phyloP scores from a whole-genome alignment of 2,797 vertebrate genomes.

The Emydoidea blandingii region DNA sequence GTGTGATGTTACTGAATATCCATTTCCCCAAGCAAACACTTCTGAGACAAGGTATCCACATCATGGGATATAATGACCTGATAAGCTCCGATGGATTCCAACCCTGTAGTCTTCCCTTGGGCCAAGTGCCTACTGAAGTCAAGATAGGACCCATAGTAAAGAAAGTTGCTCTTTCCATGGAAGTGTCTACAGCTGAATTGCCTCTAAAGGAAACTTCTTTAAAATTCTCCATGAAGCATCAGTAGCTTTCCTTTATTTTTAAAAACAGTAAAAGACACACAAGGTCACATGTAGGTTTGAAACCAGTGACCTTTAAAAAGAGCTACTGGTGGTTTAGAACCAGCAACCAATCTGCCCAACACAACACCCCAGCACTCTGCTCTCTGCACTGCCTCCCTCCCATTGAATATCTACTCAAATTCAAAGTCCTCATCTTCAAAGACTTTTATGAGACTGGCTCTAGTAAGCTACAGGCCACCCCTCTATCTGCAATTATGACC shows the following conservation, averaged over 20 bases:
- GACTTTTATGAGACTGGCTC: neutral
- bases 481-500: neutral
- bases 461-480: neutral
- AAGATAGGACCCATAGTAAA: too few species aligned
- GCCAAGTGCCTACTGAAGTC: neutral
- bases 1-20: neutral
- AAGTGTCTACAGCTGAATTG: too few species aligned
- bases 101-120: slow-evolving; percentile 26
- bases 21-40: neutral
- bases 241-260: neutral
- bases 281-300: neutral
- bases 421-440: neutral
- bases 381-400: neutral
- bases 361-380: neutral
- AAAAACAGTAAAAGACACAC: neutral
- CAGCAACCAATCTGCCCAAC: neutral
- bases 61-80: neutral
- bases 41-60: neutral
- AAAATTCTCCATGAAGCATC: too few species aligned
- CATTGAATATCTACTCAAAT: too few species aligned
- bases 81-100: neutral
- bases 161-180: too few species aligned
- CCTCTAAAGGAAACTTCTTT: too few species aligned
- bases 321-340: neutral
- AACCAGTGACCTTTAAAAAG: neutral